These are phyloP conservation scores for Clarias magur DNA, from an alignment of 2,113 vertebrate genomes.

Conservation along the genomic window DNA sequence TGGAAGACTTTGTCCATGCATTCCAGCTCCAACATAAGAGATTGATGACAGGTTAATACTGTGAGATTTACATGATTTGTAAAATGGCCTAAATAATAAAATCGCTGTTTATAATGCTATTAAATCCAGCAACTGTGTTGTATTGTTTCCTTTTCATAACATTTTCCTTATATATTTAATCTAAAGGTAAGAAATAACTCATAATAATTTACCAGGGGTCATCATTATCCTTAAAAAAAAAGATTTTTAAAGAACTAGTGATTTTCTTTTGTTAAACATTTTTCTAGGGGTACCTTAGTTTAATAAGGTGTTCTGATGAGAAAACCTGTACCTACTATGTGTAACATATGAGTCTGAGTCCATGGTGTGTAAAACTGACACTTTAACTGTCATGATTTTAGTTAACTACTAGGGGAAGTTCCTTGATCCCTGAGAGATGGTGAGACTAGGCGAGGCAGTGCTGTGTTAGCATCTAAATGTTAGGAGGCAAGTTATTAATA, in stretches of 20 bases:
- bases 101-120: neutral
- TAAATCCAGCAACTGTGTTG: neutral
- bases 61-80: neutral
- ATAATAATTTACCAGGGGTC: neutral
- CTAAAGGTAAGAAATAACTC: neutral
- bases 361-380: neutral
- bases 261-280: too few species aligned
- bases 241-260: too few species aligned
- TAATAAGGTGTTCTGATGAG: neutral
- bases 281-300: neutral
- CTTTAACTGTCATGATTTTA: too few species aligned
- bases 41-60: neutral
- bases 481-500: neutral
- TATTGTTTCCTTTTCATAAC: neutral
- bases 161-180: neutral
- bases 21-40: neutral
- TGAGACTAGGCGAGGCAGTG: too few species aligned
- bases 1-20: neutral
- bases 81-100: neutral
- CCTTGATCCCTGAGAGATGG: too few species aligned
- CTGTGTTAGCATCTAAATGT: too few species aligned
- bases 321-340: neutral
- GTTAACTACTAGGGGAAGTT: too few species aligned
- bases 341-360: neutral
- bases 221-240: neutral